Evolutionary conservation across 2,888 invertebrate species (phyloP).

Genomic region (Coremacera marginata): DNA sequence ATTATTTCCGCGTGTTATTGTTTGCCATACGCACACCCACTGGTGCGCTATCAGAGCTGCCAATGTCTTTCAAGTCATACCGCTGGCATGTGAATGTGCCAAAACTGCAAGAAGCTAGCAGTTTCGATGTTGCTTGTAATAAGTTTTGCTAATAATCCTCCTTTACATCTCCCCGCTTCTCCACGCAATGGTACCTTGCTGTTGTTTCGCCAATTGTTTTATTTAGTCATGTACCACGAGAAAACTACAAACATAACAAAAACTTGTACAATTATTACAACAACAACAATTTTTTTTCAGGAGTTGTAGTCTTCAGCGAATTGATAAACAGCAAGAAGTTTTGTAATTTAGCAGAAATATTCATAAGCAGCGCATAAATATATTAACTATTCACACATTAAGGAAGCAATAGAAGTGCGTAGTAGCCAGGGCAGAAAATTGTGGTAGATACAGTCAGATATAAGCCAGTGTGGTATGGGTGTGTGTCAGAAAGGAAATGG

Average conservation of each 20-base stretch:
- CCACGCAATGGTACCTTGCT: neutral
- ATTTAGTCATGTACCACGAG: neutral
- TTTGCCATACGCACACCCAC: too few species aligned
- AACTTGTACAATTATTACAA: neutral
- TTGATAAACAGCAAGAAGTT: slow-evolving; percentile 22
- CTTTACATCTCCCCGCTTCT: neutral
- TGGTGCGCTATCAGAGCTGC: neutral
- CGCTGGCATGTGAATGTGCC: too few species aligned
- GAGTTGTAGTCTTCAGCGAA: slow-evolving; percentile 8
- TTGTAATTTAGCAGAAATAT: slow-evolving; percentile 30
- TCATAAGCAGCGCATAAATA: slow-evolving; percentile 28
- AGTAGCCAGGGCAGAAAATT: too few species aligned
- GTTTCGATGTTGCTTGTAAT: neutral
- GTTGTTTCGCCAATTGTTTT: neutral
- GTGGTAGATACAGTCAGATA: neutral
- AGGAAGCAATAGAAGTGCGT: too few species aligned
- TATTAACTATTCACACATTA: neutral
- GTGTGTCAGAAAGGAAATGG: neutral
- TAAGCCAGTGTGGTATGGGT: neutral
- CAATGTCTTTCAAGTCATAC: neutral
- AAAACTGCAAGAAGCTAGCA: neutral
- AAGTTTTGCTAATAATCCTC: neutral
- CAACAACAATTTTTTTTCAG: neutral
- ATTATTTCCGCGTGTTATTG: neutral
- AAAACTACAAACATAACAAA: neutral